Conservation (phyloP, 1,140 invertebrate species). For the Leptinotarsa lineolata region DNA sequence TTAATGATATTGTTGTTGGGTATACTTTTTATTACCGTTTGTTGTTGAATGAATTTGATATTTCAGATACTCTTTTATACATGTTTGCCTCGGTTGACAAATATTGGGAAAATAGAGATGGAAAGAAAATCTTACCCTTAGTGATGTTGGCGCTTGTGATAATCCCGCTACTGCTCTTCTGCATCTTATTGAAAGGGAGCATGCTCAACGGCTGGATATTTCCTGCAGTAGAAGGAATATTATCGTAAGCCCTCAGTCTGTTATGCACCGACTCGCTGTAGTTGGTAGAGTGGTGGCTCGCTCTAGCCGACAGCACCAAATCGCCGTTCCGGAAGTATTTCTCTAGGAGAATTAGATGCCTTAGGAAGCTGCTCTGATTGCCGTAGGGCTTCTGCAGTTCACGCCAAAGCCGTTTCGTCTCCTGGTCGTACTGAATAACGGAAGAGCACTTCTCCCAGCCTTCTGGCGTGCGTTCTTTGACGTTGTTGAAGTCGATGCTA, state of each 20-base stretch:
- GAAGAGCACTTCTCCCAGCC: constrained; percentile 81
- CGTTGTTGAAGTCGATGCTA: constrained; percentile 70
- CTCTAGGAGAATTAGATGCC: constrained; percentile 78
- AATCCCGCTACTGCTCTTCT: constrained; percentile 42
- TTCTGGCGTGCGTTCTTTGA: constrained; percentile 68
- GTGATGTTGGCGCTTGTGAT: constrained; percentile 36
- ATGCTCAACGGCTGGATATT: constrained; percentile 49
- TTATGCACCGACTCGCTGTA: constrained; percentile 81
- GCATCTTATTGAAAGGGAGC: constrained; percentile 49
- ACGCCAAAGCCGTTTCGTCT: constrained; percentile 78
- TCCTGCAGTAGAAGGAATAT: constrained; percentile 55
- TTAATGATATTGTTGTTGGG: too few species aligned
- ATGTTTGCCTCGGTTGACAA: too few species aligned
- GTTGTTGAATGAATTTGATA: too few species aligned
- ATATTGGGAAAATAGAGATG: too few species aligned
- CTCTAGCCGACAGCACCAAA: constrained; percentile 71
- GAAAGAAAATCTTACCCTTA: constrained; percentile 13
- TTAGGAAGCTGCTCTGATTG: constrained; percentile 80
- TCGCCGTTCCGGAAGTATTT: constrained; percentile 80
- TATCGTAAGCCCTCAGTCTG: constrained; percentile 75
- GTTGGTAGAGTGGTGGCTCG: constrained; percentile 72
- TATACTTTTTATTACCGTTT: too few species aligned
- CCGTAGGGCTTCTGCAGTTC: constrained; percentile 82
- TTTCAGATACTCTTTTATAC: too few species aligned
- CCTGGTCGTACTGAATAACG: constrained; percentile 78